Percentiles rank a stretch among this genome's conserved stretches.
phyloP scores from a whole-genome alignment of 2,797 vertebrate genomes.

The Pempheris klunzingeri region DNA sequence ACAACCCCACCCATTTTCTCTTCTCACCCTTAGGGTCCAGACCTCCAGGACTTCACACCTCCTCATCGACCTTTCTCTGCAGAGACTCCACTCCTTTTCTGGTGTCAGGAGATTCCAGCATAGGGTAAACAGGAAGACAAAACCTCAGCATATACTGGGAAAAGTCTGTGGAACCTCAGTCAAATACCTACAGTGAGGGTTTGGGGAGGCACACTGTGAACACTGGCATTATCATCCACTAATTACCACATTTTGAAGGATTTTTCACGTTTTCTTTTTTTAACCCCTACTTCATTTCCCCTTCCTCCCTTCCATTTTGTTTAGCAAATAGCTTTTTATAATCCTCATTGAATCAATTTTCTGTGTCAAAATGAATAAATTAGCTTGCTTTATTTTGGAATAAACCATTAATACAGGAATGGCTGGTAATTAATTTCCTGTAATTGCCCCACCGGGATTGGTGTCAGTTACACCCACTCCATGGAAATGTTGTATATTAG shows the following conservation, averaged over 20 bases:
- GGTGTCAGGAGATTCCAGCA: conserved; percentile 50
- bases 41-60: conserved; percentile 62
- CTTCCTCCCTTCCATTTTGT: conserved; percentile 80
- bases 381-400: conserved; percentile 86
- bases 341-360: conserved; percentile 85
- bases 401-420: conserved; percentile 86
- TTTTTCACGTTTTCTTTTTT: conserved; percentile 81
- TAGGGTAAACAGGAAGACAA: conserved; percentile 78
- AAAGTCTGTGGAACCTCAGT: conserved; percentile 57
- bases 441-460: conserved; percentile 87
- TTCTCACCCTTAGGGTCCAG: conserved; percentile 68
- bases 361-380: conserved; percentile 85
- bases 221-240: conserved; percentile 73
- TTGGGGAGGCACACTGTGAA: conserved; percentile 52
- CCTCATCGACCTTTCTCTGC: conserved; percentile 54
- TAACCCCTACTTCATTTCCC: conserved; percentile 77
- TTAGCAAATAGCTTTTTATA: conserved; percentile 86
- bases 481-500: conserved; percentile 80
- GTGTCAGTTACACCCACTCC: conserved; percentile 84
- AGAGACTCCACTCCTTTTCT: conserved; percentile 79
- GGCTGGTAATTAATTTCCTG: conserved; percentile 86
- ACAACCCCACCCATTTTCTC: conserved; percentile 61
- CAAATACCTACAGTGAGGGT: conserved; percentile 61
- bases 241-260: conserved; percentile 80
- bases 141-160: conserved; percentile 70